Conservation (phyloP, 1,140 invertebrate species). For the Pseudomyrmex pallidus region DNA sequence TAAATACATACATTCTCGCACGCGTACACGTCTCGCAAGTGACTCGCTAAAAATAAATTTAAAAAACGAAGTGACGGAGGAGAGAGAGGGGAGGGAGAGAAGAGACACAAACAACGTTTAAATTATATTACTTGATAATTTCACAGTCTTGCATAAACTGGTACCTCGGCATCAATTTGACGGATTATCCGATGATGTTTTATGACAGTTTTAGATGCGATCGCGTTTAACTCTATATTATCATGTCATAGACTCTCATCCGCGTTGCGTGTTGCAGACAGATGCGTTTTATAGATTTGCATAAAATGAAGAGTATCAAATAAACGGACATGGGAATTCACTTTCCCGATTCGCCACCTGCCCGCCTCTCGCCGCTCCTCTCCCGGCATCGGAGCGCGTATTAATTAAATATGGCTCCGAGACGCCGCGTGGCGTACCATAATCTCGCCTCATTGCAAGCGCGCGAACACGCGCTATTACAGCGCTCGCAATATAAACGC, state of each 20-base stretch:
- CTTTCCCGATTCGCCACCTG: slow-evolving; percentile 34
- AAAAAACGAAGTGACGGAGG: background rate
- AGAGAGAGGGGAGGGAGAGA: too few species aligned
- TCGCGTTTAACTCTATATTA: background rate
- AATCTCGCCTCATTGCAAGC: slow-evolving; percentile 41
- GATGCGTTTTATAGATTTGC: slow-evolving; percentile 29
- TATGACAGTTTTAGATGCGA: slow-evolving; percentile 16
- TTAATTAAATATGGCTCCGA: slow-evolving; percentile 46
- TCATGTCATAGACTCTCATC: background rate
- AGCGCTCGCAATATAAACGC: slow-evolving; percentile 25
- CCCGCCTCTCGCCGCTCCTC: background rate
- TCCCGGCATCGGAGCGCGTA: slow-evolving; percentile 6
- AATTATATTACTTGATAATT: slow-evolving; percentile 37
- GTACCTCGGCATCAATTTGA: slow-evolving; percentile 1
- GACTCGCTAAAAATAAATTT: background rate
- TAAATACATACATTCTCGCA: background rate
- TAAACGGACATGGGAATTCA: slow-evolving; percentile 42
- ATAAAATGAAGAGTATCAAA: slow-evolving; percentile 20
- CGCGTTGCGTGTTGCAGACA: background rate
- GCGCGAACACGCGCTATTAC: slow-evolving; percentile 35
- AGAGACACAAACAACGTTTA: too few species aligned
- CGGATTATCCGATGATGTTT: slow-evolving; percentile 2
- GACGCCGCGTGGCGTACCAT: slow-evolving; percentile 22
- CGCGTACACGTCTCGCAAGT: background rate
- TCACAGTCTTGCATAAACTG: background rate